Base-by-base conservation (phyloP, 2,113 vertebrate species). In the Lagopus leucura region DNA sequence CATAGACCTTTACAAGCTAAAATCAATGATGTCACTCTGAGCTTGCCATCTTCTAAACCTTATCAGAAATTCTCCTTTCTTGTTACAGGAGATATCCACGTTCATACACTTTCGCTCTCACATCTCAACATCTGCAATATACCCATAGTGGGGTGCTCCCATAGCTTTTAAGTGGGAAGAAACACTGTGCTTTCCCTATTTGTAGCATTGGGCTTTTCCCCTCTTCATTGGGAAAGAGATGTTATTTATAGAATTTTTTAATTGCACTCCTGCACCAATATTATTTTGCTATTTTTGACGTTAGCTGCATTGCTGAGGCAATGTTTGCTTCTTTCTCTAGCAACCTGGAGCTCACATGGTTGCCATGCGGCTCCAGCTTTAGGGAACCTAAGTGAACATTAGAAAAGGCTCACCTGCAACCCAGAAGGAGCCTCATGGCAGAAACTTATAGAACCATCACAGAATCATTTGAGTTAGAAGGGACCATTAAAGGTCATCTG, bases 371-470 rank as follows among this genome's bases (percentile, higher is more conserved):
- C 28, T 50, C 27, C 70, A 43, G 69, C 40, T 47, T 45, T 15
- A 34, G 27, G 34, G 60, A 83, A 38, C 36, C 12, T 24, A 50
- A 3, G 22, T 50, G 48, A 50, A 50, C 48, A 48, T 50, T 24
- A 50, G 5, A 12, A 36, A 38, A 85, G 38, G 10, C 10, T 65
- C 64, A 6, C 8, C 6, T 2, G 13, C 45, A 40, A 34, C 6
- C 16, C 50, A 50, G 8, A 0, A 0, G 24, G 78, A 10, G 18
- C 22, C 65, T 10, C 0, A 20, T 6, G 25, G 28, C 28, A 77
- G 19, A 48, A 73, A n/a, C 13, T 28, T 14, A 28, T 28, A 28
- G 52, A 54, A 28, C 14, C 52, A 54, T 54, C 52, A 28, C 3
- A 28, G 27, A 54, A 54, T 54, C 52, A 54, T 54, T 28, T 17